phyloP scores from a whole-genome alignment of 2,888 invertebrate species.

The Lysandra bellargus region DNA sequence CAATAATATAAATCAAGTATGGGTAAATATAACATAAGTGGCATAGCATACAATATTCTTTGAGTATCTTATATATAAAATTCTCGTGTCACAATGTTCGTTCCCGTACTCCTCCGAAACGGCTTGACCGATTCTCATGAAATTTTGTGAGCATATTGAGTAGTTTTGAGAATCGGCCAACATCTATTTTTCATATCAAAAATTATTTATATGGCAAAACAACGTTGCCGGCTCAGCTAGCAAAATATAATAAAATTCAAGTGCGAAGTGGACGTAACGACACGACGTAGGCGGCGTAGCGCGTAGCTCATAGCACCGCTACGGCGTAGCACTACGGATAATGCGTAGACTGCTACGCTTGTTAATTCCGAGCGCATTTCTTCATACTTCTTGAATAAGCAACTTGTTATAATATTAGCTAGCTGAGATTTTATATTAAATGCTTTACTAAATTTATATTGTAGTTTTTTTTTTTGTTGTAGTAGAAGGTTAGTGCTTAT shows the following conservation, averaged over 20 bases:
- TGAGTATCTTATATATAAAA: not conserved
- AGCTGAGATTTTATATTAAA: not conserved
- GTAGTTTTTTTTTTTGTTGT: not conserved
- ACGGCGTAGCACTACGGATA: slow-evolving; percentile 1
- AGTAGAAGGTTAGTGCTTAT: no score
- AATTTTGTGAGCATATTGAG: no score
- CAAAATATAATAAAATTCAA: not conserved
- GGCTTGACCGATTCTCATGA: no score
- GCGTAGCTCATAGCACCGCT: slow-evolving; percentile 26
- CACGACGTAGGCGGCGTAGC: slow-evolving; percentile 16
- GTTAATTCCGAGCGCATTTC: not conserved
- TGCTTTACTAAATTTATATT: not conserved
- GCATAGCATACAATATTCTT: not conserved
- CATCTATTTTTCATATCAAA: no score
- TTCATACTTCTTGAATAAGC: slow-evolving; percentile 11
- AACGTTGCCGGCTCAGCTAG: no score
- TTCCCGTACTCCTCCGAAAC: no score
- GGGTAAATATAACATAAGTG: not conserved
- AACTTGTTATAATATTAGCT: slow-evolving; percentile 15
- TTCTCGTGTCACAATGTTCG: no score
- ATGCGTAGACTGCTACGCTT: slow-evolving; percentile 29
- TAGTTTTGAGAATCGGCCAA: no score
- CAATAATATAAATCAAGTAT: not conserved
- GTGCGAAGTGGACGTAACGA: slow-evolving; percentile 13
- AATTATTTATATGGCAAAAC: no score